Evolutionary conservation across 2,113 vertebrate species (phyloP).

Genomic region (Ginglymostoma cirratum): DNA sequence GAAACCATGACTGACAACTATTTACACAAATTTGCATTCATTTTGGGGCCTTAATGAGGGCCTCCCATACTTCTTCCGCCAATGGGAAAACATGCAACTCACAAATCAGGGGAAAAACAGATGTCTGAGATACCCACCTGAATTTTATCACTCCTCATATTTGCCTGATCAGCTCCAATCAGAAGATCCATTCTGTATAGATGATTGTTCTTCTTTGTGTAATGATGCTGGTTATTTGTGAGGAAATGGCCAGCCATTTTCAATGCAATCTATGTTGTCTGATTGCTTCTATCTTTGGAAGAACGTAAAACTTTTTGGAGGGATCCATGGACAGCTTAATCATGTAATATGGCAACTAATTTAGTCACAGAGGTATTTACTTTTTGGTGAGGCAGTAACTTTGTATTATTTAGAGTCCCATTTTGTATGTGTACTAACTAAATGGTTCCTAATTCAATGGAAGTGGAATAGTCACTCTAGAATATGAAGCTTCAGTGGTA

Average conservation of each 20-base stretch:
- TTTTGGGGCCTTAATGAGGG: neutral
- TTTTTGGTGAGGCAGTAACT: neutral
- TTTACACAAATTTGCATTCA: constrained; percentile 8
- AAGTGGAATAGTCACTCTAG: too few species aligned
- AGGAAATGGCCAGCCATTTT: neutral
- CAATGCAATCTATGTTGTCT: neutral
- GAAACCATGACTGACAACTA: neutral
- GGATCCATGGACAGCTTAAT: neutral
- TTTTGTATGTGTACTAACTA: neutral
- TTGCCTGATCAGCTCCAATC: neutral
- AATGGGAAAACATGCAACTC: neutral
- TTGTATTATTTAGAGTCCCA: neutral
- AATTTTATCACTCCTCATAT: neutral
- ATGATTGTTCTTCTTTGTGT: neutral
- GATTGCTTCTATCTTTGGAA: neutral
- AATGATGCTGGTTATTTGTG: neutral
- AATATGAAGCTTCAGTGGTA: neutral
- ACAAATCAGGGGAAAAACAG: neutral
- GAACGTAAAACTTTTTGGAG: neutral
- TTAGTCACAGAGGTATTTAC: neutral
- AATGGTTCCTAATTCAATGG: neutral
- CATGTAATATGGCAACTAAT: neutral
- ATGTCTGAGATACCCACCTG: too few species aligned
- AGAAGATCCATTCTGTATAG: neutral
- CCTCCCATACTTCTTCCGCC: neutral